Percentiles rank a stretch among this genome's conserved stretches.
phyloP scores from a whole-genome alignment of 2,797 vertebrate genomes.

The Tangara arthus region DNA sequence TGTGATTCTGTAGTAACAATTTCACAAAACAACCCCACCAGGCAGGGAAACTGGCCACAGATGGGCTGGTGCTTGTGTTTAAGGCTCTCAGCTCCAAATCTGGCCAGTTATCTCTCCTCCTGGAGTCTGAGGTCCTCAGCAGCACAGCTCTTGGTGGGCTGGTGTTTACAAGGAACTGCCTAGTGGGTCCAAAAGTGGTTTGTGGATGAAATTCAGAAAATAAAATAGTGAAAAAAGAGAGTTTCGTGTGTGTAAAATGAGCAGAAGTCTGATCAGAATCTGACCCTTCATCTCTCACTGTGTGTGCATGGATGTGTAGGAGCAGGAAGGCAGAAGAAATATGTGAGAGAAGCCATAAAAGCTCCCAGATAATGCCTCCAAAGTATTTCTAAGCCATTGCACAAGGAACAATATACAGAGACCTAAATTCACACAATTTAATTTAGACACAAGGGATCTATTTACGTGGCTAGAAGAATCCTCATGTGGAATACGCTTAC shows the following conservation, averaged over 20 bases:
- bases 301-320: neutral
- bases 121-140: neutral
- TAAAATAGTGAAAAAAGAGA: neutral
- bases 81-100: neutral
- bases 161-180: neutral
- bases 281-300: neutral
- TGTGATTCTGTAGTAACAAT: neutral
- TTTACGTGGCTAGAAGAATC: slow-evolving; percentile 42
- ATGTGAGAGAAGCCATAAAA: slow-evolving; percentile 35
- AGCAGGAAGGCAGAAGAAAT: slow-evolving; percentile 31
- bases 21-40: neutral
- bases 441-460: slow-evolving; percentile 41
- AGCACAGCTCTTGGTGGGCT: neutral
- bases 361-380: slow-evolving; percentile 31
- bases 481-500: slow-evolving; percentile 28
- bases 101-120: neutral
- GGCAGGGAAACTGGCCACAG: neutral
- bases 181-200: neutral
- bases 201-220: neutral
- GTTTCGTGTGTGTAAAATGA: neutral
- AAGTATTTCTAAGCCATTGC: slow-evolving; percentile 39
- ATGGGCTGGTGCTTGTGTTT: neutral
- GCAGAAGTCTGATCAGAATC: neutral
- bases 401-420: slow-evolving; percentile 58
- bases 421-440: slow-evolving; percentile 13